Percentiles rank a stretch among this genome's conserved stretches.
Conservation (phyloP, 53 echinoderm and acorn worm genomes). For the Antedon mediterranea region DNA sequence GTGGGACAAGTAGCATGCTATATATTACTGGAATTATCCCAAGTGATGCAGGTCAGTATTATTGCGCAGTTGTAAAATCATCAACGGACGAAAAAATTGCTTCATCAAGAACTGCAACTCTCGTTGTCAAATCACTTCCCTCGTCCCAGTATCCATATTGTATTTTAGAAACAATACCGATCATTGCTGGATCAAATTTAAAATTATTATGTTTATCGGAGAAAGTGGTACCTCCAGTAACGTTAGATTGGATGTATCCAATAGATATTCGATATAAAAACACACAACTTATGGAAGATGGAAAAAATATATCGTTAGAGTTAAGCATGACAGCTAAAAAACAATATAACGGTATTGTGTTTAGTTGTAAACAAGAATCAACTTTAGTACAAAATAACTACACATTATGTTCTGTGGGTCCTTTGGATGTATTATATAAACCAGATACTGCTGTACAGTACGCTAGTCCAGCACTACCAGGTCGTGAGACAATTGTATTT, state of each 20-base stretch:
- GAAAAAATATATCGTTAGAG: not conserved
- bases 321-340: not conserved
- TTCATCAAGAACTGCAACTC: not conserved
- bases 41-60: not conserved
- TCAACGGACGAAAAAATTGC: not conserved
- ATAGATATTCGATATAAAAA: not conserved
- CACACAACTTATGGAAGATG: not conserved
- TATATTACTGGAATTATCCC: not conserved
- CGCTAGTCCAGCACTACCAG: not conserved
- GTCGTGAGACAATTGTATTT: not conserved
- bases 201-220: not conserved
- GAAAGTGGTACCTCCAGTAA: not conserved
- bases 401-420: not conserved
- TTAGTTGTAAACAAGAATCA: not conserved
- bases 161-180: not conserved
- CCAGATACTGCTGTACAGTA: not conserved
- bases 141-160: not conserved
- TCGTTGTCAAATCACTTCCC: not conserved
- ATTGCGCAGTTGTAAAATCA: not conserved
- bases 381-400: not conserved
- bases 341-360: not conserved
- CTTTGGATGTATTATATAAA: not conserved
- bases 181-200: not conserved
- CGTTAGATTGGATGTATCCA: not conserved
- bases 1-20: not conserved